Conservation (phyloP, 2,888 invertebrate species). For the Limnephilus lunatus region DNA sequence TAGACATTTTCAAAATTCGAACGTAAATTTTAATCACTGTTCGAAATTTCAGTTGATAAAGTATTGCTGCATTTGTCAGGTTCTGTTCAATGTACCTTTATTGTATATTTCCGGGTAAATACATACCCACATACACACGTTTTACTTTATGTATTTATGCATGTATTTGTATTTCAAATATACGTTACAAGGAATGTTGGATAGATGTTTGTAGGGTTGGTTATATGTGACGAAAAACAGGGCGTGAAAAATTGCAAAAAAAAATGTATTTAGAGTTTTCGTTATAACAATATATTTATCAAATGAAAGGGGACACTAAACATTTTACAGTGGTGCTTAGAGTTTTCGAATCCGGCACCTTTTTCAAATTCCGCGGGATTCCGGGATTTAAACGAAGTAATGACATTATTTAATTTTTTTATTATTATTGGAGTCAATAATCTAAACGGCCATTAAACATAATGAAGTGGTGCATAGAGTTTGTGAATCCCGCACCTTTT, state of each 20-base stretch:
- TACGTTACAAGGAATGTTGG: not conserved
- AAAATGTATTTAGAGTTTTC: too few species aligned
- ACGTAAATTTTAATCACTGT: constrained; percentile 19
- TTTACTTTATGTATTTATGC: not conserved
- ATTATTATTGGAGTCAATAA: too few species aligned
- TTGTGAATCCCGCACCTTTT: too few species aligned
- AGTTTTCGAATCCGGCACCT: too few species aligned
- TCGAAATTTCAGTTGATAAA: constrained; percentile 18
- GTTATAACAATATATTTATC: too few species aligned
- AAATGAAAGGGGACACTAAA: too few species aligned
- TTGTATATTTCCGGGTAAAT: not conserved
- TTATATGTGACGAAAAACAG: not conserved
- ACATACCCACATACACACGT: not conserved
- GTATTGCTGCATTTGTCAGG: constrained; percentile 12
- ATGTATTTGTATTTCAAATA: not conserved
- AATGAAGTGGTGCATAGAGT: too few species aligned
- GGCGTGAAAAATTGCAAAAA: not conserved
- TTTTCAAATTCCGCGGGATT: too few species aligned
- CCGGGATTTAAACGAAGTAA: too few species aligned
- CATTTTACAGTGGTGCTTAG: too few species aligned
- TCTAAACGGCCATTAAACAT: too few species aligned
- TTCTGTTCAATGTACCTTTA: not conserved
- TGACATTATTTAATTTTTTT: too few species aligned
- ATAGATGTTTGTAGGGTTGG: not conserved
- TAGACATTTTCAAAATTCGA: not conserved